Conservation (phyloP, 1,140 invertebrate genomes). For the Lepidurus apus region DNA sequence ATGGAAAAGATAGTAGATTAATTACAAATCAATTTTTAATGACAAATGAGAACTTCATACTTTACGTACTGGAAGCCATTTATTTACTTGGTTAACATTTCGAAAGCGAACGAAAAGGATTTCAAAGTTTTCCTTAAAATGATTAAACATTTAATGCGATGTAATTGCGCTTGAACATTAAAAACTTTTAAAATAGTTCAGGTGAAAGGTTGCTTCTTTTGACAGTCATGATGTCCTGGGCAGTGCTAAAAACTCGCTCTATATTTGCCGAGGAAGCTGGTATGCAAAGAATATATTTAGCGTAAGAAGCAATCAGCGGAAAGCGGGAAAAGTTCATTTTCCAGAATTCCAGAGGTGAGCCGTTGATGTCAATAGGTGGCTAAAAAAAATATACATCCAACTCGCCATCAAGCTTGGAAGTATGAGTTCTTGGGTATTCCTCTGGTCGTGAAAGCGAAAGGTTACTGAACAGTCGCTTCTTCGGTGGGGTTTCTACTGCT, state of each 20-base stretch:
- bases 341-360: conserved; percentile 25
- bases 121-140: not conserved
- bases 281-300: conserved; percentile 15
- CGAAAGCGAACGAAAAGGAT: too few relatives aligned
- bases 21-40: too few relatives aligned
- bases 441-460: not conserved
- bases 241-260: conserved; percentile 11
- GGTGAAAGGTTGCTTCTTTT: conserved; percentile 18
- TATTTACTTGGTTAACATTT: too few relatives aligned
- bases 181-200: conserved; percentile 23
- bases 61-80: too few relatives aligned
- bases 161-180: conserved; percentile 5
- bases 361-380: conserved; percentile 15
- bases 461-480: conserved; percentile 1
- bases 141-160: not conserved
- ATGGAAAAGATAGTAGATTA: not conserved
- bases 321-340: not conserved
- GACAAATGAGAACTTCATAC: too few relatives aligned
- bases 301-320: not conserved
- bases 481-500: not conserved
- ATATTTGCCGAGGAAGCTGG: conserved; percentile 14
- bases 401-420: not conserved
- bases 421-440: not conserved
- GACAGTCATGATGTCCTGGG: not conserved
- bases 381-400: conserved; percentile 7